phyloP scores from a whole-genome alignment of 1,140 invertebrate species.

The Phenacoccus solenopsis region DNA sequence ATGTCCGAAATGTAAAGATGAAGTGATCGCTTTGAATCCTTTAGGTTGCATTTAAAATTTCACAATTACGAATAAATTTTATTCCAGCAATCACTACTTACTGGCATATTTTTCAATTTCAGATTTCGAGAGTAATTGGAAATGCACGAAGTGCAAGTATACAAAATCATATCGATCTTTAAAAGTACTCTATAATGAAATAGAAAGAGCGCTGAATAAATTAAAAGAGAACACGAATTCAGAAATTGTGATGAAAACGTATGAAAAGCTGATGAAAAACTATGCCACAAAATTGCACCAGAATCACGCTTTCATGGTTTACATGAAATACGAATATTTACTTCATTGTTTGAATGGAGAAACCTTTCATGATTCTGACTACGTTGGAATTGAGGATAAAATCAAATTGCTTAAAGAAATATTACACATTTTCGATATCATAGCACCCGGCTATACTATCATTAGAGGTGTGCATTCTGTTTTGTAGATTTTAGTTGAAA shows the following conservation, averaged over 20 bases:
- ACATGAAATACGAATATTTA: constrained; percentile 45
- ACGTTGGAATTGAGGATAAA: constrained; percentile 60
- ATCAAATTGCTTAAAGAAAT: constrained; percentile 53
- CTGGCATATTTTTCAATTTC: too few species aligned
- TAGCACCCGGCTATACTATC: constrained; percentile 60
- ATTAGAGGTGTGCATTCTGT: constrained; percentile 45
- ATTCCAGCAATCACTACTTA: too few species aligned
- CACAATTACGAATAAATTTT: too few species aligned
- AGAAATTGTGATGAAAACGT: constrained; percentile 37
- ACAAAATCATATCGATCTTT: constrained; percentile 44
- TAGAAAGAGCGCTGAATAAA: constrained; percentile 46
- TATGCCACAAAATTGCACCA: constrained; percentile 57
- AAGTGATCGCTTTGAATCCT: constrained; percentile 49
- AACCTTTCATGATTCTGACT: constrained; percentile 37
- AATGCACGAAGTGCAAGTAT: constrained; percentile 55
- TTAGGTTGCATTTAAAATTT: constrained; percentile 33
- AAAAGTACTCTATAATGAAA: constrained; percentile 38
- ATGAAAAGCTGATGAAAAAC: constrained; percentile 47
- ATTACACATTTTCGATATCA: constrained; percentile 49
- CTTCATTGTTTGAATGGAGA: constrained; percentile 21
- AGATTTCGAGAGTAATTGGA: constrained; percentile 50
- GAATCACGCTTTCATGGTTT: constrained; percentile 46
- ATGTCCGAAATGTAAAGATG: constrained; percentile 59
- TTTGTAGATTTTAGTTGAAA: too few species aligned
- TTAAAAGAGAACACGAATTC: constrained; percentile 34